A percentile compares a stretch with the other conserved stretches of the same genome.
Evolutionary conservation across 2,888 invertebrate species (phyloP).

Genomic region (Campopleginae sp.): DNA sequence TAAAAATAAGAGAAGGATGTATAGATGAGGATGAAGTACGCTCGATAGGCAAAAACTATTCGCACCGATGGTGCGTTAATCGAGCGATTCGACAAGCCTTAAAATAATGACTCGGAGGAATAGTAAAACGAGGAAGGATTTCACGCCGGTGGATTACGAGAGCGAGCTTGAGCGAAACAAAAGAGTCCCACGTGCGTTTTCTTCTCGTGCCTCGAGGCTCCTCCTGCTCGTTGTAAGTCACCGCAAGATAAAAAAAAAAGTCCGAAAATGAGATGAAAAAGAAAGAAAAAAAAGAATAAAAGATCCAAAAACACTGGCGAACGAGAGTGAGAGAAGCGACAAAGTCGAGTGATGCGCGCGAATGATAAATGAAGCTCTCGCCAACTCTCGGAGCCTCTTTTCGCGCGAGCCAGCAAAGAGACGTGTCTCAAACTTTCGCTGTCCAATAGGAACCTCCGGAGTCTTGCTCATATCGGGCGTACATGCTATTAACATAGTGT

Average conservation of each 20-base stretch:
- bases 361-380: constrained; percentile 83
- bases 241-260: constrained; percentile 63
- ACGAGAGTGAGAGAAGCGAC: constrained; percentile 67
- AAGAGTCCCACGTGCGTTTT: constrained; percentile 71
- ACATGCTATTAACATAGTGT: constrained; percentile 83
- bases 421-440: constrained; percentile 48
- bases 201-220: constrained; percentile 68
- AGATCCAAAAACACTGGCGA: constrained; percentile 48
- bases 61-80: constrained; percentile 5
- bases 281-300: constrained; percentile 46
- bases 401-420: constrained; percentile 5
- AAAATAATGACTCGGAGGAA: constrained; percentile 43
- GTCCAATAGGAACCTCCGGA: constrained; percentile 70
- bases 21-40: background rate
- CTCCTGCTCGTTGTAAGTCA: constrained; percentile 49
- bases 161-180: constrained; percentile 38
- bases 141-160: constrained; percentile 39
- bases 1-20: background rate
- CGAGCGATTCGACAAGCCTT: constrained; percentile 39
- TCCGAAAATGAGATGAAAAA: constrained; percentile 29
- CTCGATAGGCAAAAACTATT: constrained; percentile 29
- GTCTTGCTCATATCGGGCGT: constrained; percentile 80
- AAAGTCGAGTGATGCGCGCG: constrained; percentile 57
- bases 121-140: constrained; percentile 33
- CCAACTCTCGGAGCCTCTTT: constrained; percentile 54